Base-by-base conservation (phyloP, 2,797 vertebrate species). In the Sebastes variabilis region DNA sequence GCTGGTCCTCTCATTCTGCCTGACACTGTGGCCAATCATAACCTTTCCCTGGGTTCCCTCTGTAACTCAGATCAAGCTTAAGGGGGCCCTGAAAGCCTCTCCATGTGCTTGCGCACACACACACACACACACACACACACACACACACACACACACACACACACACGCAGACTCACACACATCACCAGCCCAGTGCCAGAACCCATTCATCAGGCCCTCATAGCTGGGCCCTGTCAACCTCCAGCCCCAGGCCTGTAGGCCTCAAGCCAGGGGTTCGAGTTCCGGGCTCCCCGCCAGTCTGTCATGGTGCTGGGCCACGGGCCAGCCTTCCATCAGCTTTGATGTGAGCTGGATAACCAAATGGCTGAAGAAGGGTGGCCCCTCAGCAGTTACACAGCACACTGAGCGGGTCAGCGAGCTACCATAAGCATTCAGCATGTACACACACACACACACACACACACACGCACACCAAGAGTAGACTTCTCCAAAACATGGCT, bases 251-350 rank as follows among this genome's bases (percentile, higher is more conserved):
- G 95, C 94, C 96, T 94, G 92, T 81, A 92, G 96, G 97, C 96
- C 96, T 91, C 8, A 90, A 93, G 97, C 97, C 97, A 98, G 96
- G 93, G 95, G 96, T 96, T 97, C 92, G 95, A 95, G 96, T 93
- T 96, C 93, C 93, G 95, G 97, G 97, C 97, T 94, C 77, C 86
- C 94, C 92, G 97, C 98, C 97, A 98, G 97, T 92, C 96, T 97
- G 97, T 98, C 97, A 97, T 96, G 96, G 96, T 93, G 95, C 95
- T 95, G 91, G 97, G 97, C 97, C 93, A 80, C 82, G 91, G 92
- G 97, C 97, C 97, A 98, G 97, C 93, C 95, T 95, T 97, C 96
- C 96, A 97, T 96, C 94, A 95, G 92, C 97, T 97, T 97, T 98
- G 97, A 98, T 97, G 97, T 97, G 93, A 95, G 95, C 93, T 95